Evolutionary conservation across 2,888 invertebrate species (phyloP).

Genomic region (Archips xylosteana): DNA sequence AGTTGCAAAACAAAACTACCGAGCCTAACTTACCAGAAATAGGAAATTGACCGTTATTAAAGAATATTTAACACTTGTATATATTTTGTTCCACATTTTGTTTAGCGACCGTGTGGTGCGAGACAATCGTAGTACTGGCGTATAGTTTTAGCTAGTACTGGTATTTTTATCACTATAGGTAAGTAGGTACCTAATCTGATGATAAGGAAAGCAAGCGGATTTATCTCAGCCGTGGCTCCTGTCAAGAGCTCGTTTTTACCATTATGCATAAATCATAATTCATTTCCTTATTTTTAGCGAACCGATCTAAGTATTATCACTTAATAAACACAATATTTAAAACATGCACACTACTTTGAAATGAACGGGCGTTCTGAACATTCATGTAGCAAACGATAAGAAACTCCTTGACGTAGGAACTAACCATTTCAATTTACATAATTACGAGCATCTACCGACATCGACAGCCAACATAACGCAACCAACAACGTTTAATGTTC

Average conservation of each 20-base stretch:
- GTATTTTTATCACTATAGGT: slow-evolving; percentile 75
- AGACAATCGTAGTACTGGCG: slow-evolving; percentile 56
- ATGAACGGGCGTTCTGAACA: slow-evolving; percentile 6
- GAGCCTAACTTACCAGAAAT: slow-evolving; percentile 73
- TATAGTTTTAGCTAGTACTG: slow-evolving; percentile 63
- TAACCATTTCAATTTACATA: slow-evolving; percentile 44
- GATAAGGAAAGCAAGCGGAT: slow-evolving; percentile 79
- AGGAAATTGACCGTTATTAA: slow-evolving; percentile 74
- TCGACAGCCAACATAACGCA: background rate
- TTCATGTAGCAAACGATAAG: slow-evolving; percentile 32
- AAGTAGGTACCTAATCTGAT: slow-evolving; percentile 67
- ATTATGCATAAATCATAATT: slow-evolving; percentile 38
- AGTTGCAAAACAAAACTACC: background rate
- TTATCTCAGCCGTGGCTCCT: slow-evolving; percentile 65
- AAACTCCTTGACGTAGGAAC: slow-evolving; percentile 39
- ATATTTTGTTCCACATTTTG: slow-evolving; percentile 79
- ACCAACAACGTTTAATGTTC: background rate
- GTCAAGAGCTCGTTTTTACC: slow-evolving; percentile 46
- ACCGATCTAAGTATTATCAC: background rate
- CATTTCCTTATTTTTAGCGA: slow-evolving; percentile 23
- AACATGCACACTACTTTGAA: slow-evolving; percentile 8
- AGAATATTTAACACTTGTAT: slow-evolving; percentile 77
- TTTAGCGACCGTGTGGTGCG: slow-evolving; percentile 49
- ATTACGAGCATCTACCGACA: slow-evolving; percentile 38
- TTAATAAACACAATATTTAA: background rate